These are phyloP conservation scores for Phaethon lepturus DNA, from an alignment of 2,113 vertebrate genomes.

Conservation along the genomic window DNA sequence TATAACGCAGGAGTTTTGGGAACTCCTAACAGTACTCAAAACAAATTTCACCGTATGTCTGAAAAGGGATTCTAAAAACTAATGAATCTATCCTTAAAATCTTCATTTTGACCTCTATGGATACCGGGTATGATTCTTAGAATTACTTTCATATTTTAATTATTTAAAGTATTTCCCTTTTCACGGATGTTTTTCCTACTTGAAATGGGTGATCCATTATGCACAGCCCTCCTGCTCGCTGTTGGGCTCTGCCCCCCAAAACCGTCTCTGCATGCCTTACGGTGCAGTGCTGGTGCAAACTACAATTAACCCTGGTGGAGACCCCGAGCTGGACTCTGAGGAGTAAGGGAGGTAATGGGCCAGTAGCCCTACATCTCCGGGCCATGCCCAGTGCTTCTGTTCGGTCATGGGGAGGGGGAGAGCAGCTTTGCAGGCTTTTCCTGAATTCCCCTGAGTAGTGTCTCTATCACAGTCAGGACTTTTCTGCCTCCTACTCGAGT, in stretches of 20 bases:
- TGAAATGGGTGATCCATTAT: not conserved
- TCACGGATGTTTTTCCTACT: not conserved
- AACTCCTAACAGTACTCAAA: not conserved
- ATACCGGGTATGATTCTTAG: not conserved
- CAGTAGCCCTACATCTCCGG: not conserved
- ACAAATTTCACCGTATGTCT: not conserved
- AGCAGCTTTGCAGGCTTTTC: not conserved
- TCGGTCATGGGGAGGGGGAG: not conserved
- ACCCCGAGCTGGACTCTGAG: not conserved
- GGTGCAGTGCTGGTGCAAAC: not conserved
- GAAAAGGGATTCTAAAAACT: not conserved
- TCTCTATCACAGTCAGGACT: not conserved
- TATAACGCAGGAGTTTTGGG: not conserved
- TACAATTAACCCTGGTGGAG: not conserved
- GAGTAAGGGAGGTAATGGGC: not conserved
- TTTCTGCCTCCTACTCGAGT: not conserved
- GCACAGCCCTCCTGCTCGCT: not conserved
- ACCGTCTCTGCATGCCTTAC: not conserved
- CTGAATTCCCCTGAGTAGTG: not conserved
- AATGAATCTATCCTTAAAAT: not conserved
- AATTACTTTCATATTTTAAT: not conserved
- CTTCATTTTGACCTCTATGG: not conserved
- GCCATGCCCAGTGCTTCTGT: not conserved
- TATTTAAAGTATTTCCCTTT: not conserved
- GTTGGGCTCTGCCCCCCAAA: not conserved